Percentiles rank a stretch among this genome's conserved stretches.
Conservation (phyloP, 2,797 vertebrate genomes). For the Pangasius sanitwongsei region DNA sequence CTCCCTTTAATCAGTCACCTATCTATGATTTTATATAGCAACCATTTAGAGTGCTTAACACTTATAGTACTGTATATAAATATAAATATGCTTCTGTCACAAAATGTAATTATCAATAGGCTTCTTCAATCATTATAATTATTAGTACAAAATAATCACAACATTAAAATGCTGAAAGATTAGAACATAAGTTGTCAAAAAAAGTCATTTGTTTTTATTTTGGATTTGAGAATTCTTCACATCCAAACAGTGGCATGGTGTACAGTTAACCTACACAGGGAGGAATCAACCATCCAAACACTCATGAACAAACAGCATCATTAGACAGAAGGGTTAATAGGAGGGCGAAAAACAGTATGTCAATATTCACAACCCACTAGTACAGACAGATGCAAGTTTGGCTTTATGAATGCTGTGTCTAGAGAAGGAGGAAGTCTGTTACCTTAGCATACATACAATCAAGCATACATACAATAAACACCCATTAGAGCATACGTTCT, state of each 20-base stretch:
- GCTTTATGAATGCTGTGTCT: conserved; percentile 63
- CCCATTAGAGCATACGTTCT: conserved; percentile 67
- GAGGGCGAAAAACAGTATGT: conserved; percentile 68
- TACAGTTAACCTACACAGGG: conserved; percentile 80
- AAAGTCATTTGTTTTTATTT: conserved; percentile 88
- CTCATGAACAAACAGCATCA: conserved; percentile 84
- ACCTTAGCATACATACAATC: conserved; percentile 65
- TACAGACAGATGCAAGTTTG: conserved; percentile 65
- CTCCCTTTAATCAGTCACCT: background rate
- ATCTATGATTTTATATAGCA: background rate
- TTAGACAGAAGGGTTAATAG: conserved; percentile 73
- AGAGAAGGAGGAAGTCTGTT: conserved; percentile 65
- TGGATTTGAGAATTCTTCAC: conserved; percentile 82
- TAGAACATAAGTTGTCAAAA: conserved; percentile 29
- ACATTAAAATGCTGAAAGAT: background rate
- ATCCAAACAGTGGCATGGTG: conserved; percentile 84
- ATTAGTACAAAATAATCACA: background rate
- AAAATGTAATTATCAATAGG: background rate
- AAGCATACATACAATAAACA: conserved; percentile 73
- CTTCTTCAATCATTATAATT: background rate
- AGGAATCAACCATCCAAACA: conserved; percentile 84
- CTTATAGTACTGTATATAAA: background rate
- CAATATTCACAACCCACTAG: conserved; percentile 69
- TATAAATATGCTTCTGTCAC: background rate
- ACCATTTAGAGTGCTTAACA: background rate